phyloP scores from a whole-genome alignment of 2,113 vertebrate genomes.

The Dicrurus megarhynchus region DNA sequence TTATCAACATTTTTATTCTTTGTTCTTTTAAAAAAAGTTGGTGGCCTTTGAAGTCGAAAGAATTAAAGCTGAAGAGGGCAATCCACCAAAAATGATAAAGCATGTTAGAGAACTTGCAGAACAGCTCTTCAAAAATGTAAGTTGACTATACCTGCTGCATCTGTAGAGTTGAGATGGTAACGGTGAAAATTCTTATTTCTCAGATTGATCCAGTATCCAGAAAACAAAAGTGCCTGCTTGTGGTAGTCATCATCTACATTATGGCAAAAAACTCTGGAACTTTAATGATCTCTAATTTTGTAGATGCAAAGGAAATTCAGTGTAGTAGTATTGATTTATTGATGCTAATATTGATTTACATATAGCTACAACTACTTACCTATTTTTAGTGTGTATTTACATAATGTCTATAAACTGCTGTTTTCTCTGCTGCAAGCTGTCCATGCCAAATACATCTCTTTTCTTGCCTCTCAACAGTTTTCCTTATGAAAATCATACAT shows the following conservation, averaged over 20 bases:
- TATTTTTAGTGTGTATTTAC: neutral
- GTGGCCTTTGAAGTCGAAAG: conserved; percentile 91
- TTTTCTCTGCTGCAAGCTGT: neutral
- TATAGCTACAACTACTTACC: neutral
- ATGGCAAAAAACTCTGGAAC: neutral
- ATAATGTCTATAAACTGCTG: neutral
- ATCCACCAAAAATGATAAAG: conserved; percentile 84
- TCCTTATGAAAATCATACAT: neutral
- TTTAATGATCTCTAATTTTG: neutral
- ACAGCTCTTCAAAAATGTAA: conserved; percentile 94
- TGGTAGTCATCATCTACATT: neutral
- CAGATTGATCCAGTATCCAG: neutral
- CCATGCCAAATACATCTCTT: neutral
- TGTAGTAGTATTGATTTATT: neutral
- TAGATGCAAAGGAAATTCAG: neutral
- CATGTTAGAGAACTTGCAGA: conserved; percentile 92
- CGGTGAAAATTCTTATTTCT: neutral
- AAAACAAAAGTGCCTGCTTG: neutral
- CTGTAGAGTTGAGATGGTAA: neutral
- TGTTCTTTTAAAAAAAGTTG: conserved; percentile 75
- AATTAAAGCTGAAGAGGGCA: conserved; percentile 90
- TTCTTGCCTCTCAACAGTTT: neutral
- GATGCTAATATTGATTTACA: neutral
- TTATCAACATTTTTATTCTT: neutral
- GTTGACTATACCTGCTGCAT: conserved; percentile 33